Evolutionary conservation across 2,888 invertebrate species (phyloP).

Genomic region (Yponomeuta malinellus): DNA sequence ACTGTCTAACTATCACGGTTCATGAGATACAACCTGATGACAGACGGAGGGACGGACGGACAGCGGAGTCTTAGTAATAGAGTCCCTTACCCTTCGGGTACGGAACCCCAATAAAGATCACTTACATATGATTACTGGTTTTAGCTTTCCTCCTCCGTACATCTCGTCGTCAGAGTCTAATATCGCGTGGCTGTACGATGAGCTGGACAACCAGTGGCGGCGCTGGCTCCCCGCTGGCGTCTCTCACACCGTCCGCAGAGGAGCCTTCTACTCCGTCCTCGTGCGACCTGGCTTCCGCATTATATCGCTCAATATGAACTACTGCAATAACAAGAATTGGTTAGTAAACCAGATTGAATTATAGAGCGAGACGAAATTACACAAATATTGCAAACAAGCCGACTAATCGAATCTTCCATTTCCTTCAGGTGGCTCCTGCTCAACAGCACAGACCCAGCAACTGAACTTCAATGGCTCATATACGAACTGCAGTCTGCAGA

Average conservation of each 20-base stretch:
- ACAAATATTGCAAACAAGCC: background rate
- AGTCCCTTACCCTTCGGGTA: too few relatives aligned
- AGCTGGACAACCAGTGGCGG: conserved; percentile 91
- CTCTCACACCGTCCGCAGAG: conserved; percentile 88
- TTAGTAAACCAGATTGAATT: conserved; percentile 35
- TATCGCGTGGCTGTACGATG: conserved; percentile 94
- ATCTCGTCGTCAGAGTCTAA: conserved; percentile 86
- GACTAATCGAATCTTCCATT: background rate
- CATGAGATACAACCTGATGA: too few relatives aligned
- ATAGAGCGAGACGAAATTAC: background rate
- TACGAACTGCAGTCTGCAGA: conserved; percentile 95
- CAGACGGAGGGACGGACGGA: too few relatives aligned
- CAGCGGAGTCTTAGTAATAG: too few relatives aligned
- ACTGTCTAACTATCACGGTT: too few relatives aligned
- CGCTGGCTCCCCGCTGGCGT: conserved; percentile 93
- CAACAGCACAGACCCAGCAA: conserved; percentile 97
- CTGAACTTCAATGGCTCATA: conserved; percentile 96
- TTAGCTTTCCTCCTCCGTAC: conserved; percentile 91
- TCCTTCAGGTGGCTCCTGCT: conserved; percentile 87
- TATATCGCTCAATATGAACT: conserved; percentile 97
- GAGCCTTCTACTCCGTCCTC: conserved; percentile 94
- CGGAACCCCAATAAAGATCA: background rate
- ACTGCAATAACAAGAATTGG: conserved; percentile 97
- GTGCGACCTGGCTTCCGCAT: conserved; percentile 93
- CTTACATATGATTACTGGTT: background rate